Evolutionary conservation across 2,888 invertebrate species (phyloP).

Genomic region (Platycnemis pennipes): DNA sequence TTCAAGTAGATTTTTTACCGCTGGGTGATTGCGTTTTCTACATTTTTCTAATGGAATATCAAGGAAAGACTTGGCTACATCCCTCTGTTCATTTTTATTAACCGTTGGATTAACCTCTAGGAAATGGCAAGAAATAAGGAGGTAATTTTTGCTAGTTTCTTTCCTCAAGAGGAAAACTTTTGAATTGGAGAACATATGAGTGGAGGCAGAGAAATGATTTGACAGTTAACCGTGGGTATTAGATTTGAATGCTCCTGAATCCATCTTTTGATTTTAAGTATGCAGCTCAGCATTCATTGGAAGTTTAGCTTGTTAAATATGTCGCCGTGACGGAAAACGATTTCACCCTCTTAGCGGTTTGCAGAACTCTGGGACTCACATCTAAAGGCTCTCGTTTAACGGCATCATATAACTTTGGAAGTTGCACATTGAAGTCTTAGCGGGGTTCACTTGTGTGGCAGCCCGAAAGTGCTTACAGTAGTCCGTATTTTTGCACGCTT

Average conservation of each 20-base stretch:
- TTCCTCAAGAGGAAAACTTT: background rate
- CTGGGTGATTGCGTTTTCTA: no score
- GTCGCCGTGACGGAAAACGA: background rate
- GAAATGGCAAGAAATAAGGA: background rate
- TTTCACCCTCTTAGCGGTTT: background rate
- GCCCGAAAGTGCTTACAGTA: background rate
- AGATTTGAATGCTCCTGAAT: background rate
- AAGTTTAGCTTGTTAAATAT: background rate
- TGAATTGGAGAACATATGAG: background rate
- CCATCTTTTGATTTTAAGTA: background rate
- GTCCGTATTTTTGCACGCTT: background rate
- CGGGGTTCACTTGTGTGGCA: background rate
- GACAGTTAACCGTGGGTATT: background rate
- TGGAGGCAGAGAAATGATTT: background rate
- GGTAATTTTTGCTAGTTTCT: background rate
- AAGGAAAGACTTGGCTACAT: no score
- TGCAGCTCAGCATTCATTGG: background rate
- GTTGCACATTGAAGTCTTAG: background rate
- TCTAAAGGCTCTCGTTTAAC: background rate
- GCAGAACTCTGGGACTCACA: background rate
- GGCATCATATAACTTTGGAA: background rate
- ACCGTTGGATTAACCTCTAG: no score
- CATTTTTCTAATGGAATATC: no score
- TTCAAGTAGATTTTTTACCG: no score
- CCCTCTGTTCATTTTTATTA: no score